These are phyloP conservation scores for Misgurnus mizolepis DNA, from an alignment of 2,113 vertebrate genomes.

Conservation along the genomic window DNA sequence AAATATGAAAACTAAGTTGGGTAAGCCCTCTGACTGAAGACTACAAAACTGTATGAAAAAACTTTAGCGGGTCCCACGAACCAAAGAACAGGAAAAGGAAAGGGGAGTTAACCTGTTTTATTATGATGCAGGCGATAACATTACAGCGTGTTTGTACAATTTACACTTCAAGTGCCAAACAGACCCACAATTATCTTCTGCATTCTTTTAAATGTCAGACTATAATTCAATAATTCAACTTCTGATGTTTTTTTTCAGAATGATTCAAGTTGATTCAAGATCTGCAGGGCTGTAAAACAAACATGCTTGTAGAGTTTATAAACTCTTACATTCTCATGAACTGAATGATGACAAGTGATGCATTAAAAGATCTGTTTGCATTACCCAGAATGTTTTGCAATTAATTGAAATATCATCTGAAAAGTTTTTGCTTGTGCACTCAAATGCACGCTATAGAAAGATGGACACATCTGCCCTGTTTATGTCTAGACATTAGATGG, in stretches of 20 bases:
- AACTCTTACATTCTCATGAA: too few species aligned
- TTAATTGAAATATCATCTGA: too few species aligned
- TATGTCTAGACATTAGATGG: too few species aligned
- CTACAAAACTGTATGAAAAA: neutral
- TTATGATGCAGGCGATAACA: neutral
- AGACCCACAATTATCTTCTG: neutral
- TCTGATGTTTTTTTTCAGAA: neutral
- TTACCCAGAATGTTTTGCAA: too few species aligned
- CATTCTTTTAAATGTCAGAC: neutral
- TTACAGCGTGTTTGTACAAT: slow-evolving; percentile 11
- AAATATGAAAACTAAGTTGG: neutral
- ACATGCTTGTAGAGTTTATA: neutral
- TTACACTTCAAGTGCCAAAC: neutral
- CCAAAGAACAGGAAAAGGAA: slow-evolving; percentile 44
- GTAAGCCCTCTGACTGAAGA: neutral
- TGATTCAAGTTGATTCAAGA: neutral
- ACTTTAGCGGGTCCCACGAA: too few species aligned
- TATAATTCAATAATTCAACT: slow-evolving; percentile 4
- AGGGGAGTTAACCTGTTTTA: slow-evolving; percentile 19
- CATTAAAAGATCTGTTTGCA: too few species aligned
- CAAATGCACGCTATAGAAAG: too few species aligned
- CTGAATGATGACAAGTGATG: neutral
- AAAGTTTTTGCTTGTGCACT: too few species aligned
- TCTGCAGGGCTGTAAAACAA: neutral
- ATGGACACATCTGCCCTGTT: too few species aligned